A percentile compares a stretch with the other conserved stretches of the same genome.
These are phyloP conservation scores for Calephelis perditalis DNA, from an alignment of 2,888 invertebrate species.

Conservation along the genomic window DNA sequence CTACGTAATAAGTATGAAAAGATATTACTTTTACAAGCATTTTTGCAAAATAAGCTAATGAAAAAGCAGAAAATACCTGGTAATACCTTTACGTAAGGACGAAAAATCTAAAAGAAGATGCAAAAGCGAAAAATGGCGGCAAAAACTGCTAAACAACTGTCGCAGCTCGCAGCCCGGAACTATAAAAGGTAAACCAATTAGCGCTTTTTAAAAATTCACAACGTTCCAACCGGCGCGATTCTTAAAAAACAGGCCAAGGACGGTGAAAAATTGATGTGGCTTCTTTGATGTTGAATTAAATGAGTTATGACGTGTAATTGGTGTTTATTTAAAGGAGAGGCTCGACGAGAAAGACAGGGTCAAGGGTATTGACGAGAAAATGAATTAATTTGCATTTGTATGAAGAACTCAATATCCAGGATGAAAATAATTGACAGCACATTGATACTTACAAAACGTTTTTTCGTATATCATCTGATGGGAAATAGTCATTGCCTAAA, in stretches of 20 bases:
- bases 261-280: slow-evolving; percentile 18
- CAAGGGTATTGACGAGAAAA: too few species aligned
- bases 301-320: slow-evolving; percentile 7
- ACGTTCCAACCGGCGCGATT: slow-evolving; percentile 32
- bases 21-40: too few species aligned
- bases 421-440: too few species aligned
- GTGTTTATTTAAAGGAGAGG: background rate
- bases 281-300: slow-evolving; percentile 14
- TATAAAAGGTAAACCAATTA: slow-evolving; percentile 43
- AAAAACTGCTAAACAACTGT: slow-evolving; percentile 8
- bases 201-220: slow-evolving; percentile 39
- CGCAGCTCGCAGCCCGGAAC: slow-evolving; percentile 20
- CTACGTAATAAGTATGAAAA: too few species aligned
- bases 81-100: background rate
- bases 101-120: slow-evolving; percentile 4
- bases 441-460: too few species aligned
- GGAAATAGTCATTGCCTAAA: too few species aligned
- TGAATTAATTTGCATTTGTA: too few species aligned
- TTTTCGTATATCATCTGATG: too few species aligned
- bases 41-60: too few species aligned
- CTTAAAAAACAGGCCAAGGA: slow-evolving; percentile 31
- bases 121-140: slow-evolving; percentile 4
- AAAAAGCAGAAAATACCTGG: too few species aligned
- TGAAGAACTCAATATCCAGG: too few species aligned
- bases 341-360: too few species aligned